Base-by-base conservation (phyloP, 2,888 invertebrate species). In the Hydrotaea cyrtoneurina region DNA sequence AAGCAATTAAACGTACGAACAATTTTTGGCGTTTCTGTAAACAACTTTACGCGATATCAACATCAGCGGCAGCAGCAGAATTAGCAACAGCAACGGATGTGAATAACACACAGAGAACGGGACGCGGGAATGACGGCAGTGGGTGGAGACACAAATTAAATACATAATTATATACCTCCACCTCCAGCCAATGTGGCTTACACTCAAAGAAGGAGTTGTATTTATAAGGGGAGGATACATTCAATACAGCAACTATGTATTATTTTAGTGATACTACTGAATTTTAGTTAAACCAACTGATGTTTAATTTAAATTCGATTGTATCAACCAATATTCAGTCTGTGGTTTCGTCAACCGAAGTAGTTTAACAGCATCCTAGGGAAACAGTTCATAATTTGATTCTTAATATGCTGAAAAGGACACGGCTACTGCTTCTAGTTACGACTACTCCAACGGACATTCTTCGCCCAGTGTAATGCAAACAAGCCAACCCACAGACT, bases 1-100 rank as follows among this genome's bases (percentile, higher is more conserved):
- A 76, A 85, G 82, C 81, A 85, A 85, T 85, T 85, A 82, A 85
- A 79, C 66, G 84, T 79, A 78, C 73, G 76, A 81, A 73, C 23
- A 78, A 66, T 66, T 83, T 81, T 82, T 80, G 80, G 77, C 77
- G 5, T 78, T 82, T 74, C 82, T 80, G 80, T 78, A 78, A 85
- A 80, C 81, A 85, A 82, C 74, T 84, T 80, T 80, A 78, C 66
- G 83, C 84, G 75, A 57, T 81, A 78, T 75, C 64, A 78, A 79
- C 75, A 75, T 21, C 53, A 78, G 39, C 23, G 15, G 39, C 55
- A 19, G 72, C 11, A 26, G n/a, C 73, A 53, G 31, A 50, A 72
- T 43, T 55, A 76, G 46, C 73, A 17, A 26, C 26, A 31, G 39
- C 80, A 83, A 73, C 78, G 79, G 66, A 79, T 81, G 78, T 73